Conservation (phyloP, 2,888 invertebrate species). For the Clostera curtula region DNA sequence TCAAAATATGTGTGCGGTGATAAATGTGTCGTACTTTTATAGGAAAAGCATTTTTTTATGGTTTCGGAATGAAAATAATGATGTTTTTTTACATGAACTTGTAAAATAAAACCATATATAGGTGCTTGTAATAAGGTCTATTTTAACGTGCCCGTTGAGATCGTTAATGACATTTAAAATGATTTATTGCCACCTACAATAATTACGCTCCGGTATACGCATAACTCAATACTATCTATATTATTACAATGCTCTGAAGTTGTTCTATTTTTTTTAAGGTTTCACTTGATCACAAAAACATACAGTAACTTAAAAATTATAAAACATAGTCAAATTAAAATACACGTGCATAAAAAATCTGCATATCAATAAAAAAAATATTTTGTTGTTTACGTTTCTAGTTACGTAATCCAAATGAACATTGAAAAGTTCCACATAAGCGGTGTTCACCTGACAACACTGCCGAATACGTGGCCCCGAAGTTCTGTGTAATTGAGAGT, state of each 20-base stretch:
- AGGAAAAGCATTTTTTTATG: too few species aligned
- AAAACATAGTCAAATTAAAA: background rate
- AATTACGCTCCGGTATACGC: slow-evolving; percentile 16
- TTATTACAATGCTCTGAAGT: slow-evolving; percentile 8
- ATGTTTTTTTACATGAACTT: too few species aligned
- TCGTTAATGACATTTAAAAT: slow-evolving; percentile 22
- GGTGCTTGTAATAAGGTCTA: slow-evolving; percentile 13
- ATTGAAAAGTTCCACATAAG: slow-evolving; percentile 73
- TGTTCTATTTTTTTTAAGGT: background rate
- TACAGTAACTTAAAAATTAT: background rate
- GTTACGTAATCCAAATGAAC: slow-evolving; percentile 22
- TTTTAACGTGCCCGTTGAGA: slow-evolving; percentile 1
- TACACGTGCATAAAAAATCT: too few species aligned
- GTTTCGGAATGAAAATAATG: too few species aligned
- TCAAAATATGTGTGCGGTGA: too few species aligned
- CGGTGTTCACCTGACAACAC: slow-evolving; percentile 60
- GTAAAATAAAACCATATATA: too few species aligned
- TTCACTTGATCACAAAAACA: background rate
- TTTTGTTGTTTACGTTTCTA: slow-evolving; percentile 26
- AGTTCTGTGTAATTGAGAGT: slow-evolving; percentile 48
- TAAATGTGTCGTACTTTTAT: too few species aligned
- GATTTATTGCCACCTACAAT: slow-evolving; percentile 28
- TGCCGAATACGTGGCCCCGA: slow-evolving; percentile 69
- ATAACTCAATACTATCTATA: background rate
- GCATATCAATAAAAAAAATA: background rate